These are phyloP conservation scores for Pristionchus exspectatus DNA, from an alignment of 2,888 invertebrate species.

Conservation along the genomic window DNA sequence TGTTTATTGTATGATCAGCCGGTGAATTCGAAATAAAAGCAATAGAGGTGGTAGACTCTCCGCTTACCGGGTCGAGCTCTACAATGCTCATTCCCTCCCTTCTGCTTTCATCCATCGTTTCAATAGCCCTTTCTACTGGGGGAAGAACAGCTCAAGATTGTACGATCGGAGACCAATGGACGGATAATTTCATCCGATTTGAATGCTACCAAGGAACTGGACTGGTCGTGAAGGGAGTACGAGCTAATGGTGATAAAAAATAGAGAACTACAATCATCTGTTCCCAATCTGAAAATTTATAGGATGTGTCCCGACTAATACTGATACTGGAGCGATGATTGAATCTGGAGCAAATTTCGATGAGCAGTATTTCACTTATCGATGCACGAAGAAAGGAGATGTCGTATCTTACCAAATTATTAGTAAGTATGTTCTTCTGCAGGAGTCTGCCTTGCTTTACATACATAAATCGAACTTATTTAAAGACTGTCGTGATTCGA, in stretches of 20 bases:
- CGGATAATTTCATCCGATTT: conserved; percentile 50
- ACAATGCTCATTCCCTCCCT: not conserved
- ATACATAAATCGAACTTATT: not conserved
- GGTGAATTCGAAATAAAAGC: not conserved
- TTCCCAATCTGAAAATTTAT: not conserved
- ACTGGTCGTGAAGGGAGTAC: conserved; percentile 52
- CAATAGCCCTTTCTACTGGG: not conserved
- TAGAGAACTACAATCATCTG: not conserved
- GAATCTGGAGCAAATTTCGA: conserved; percentile 35
- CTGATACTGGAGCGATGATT: conserved; percentile 48
- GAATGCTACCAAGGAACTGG: conserved; percentile 53
- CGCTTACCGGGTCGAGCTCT: not conserved
- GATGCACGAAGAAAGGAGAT: conserved; percentile 10
- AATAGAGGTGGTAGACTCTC: not conserved
- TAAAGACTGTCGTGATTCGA: conserved; percentile 49
- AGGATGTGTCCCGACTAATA: conserved; percentile 54
- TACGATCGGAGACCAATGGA: conserved; percentile 51
- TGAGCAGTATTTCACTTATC: conserved; percentile 54
- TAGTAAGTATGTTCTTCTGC: conserved; percentile 19
- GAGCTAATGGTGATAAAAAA: conserved; percentile 28
- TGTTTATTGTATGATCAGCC: conserved; percentile 1
- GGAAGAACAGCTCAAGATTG: conserved; percentile 53
- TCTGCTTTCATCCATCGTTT: not conserved
- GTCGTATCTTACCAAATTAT: conserved; percentile 41
- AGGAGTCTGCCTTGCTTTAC: not conserved